Conservation (phyloP, 2,888 invertebrate genomes). For the Perizoma flavofasciatum region DNA sequence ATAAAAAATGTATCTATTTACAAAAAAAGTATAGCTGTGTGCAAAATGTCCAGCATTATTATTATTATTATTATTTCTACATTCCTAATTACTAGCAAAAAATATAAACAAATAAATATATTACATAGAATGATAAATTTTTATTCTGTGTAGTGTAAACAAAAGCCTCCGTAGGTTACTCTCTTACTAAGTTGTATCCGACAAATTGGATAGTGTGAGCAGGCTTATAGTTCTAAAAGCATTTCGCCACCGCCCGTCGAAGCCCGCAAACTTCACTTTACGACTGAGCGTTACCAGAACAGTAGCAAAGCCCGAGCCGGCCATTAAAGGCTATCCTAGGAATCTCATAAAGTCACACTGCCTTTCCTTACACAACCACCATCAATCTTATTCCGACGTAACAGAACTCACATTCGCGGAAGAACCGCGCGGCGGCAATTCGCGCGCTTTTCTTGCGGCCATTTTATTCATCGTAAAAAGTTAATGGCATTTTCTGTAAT, state of each 20-base stretch:
- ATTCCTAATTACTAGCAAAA: too few relatives aligned
- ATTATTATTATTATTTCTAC: too few relatives aligned
- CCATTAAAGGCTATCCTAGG: slow-evolving; percentile 77
- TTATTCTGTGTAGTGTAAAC: too few relatives aligned
- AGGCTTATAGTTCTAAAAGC: slow-evolving; percentile 20
- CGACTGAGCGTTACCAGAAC: slow-evolving; percentile 68
- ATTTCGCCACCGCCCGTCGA: slow-evolving; percentile 35
- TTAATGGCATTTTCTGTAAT: slow-evolving; percentile 71
- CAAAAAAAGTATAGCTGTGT: too few relatives aligned
- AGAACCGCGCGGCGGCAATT: slow-evolving; percentile 39
- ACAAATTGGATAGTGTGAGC: too few relatives aligned
- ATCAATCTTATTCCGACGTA: slow-evolving; percentile 44
- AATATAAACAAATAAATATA: too few relatives aligned
- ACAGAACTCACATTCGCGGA: slow-evolving; percentile 49
- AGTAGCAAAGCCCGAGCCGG: slow-evolving; percentile 64
- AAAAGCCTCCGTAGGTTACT: too few relatives aligned
- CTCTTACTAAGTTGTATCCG: too few relatives aligned
- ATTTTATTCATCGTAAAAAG: slow-evolving; percentile 79
- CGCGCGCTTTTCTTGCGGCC: slow-evolving; percentile 61
- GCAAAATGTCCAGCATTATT: too few relatives aligned
- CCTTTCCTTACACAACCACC: slow-evolving; percentile 36
- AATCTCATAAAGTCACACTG: slow-evolving; percentile 60
- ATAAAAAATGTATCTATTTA: too few relatives aligned
- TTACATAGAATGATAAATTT: too few relatives aligned
- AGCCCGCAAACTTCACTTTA: slow-evolving; percentile 65